Evolutionary conservation across 92 coral and sea anemone species (phyloP).

Genomic region (Anthopleura xanthogrammica): DNA sequence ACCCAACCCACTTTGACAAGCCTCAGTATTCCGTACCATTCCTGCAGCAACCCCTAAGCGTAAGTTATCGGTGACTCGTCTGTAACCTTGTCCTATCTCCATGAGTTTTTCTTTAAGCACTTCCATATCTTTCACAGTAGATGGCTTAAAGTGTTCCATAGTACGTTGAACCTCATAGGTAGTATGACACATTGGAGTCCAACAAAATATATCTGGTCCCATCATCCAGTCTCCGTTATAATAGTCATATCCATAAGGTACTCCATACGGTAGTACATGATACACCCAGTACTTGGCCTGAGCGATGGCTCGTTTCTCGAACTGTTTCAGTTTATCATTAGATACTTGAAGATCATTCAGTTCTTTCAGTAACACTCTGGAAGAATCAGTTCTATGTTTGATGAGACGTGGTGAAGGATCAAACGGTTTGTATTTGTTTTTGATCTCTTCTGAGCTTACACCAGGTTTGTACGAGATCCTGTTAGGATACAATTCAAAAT

Average conservation of each 20-base stretch:
- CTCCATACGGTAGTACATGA: conserved; percentile 54
- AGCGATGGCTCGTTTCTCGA: conserved; percentile 48
- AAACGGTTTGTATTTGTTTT: conserved; percentile 36
- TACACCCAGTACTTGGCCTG: conserved; percentile 53
- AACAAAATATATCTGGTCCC: conserved; percentile 57
- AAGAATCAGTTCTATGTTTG: conserved; percentile 51
- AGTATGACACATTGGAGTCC: conserved; percentile 42
- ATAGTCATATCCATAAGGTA: conserved; percentile 59
- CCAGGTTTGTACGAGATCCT: conserved; percentile 55
- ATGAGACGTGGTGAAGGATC: conserved; percentile 48
- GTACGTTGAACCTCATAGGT: conserved; percentile 11
- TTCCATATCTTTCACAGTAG: conserved; percentile 51
- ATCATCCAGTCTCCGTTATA: conserved; percentile 66
- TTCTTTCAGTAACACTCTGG: conserved; percentile 28
- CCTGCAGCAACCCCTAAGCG: conserved; percentile 63
- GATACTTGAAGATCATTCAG: conserved; percentile 33
- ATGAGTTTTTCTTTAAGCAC: conserved; percentile 39
- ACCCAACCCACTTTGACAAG: conserved; percentile 55
- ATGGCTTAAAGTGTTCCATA: conserved; percentile 51
- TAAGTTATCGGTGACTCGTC: conserved; percentile 45
- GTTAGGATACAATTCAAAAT: conserved; percentile 58
- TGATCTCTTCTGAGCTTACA: conserved; percentile 37
- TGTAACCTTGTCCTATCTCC: conserved; percentile 45
- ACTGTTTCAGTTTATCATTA: conserved; percentile 42
- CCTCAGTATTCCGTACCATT: conserved; percentile 68